A percentile compares a stretch with the other conserved stretches of the same genome.
Evolutionary conservation across 2,888 invertebrate species (phyloP).

Genomic region (Macrosoma leucophasiata): DNA sequence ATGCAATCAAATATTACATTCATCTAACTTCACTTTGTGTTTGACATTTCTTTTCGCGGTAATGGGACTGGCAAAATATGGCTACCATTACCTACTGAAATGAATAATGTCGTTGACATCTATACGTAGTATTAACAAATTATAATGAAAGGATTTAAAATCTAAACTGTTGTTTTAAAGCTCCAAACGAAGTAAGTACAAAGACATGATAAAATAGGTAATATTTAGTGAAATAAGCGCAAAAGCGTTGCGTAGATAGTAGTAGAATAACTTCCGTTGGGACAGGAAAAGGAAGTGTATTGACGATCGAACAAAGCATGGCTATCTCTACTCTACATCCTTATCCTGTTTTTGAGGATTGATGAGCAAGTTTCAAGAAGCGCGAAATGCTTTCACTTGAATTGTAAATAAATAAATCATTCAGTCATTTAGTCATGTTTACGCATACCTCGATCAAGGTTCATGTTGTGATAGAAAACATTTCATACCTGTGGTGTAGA

Average conservation of each 20-base stretch:
- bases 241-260: too few species aligned
- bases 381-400: too few species aligned
- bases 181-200: too few species aligned
- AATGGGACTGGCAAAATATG: conserved; percentile 27
- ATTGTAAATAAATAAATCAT: too few species aligned
- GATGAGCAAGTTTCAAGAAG: background rate
- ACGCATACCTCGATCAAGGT: too few species aligned
- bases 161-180: conserved; percentile 3
- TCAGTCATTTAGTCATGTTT: too few species aligned
- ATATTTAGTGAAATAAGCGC: too few species aligned
- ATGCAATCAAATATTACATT: too few species aligned
- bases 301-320: conserved; percentile 49
- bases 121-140: conserved; percentile 13
- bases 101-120: conserved; percentile 31
- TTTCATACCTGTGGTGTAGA: too few species aligned
- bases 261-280: conserved; percentile 34
- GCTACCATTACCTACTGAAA: conserved; percentile 8
- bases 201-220: too few species aligned
- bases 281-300: conserved; percentile 76
- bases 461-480: too few species aligned
- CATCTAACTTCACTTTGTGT: too few species aligned
- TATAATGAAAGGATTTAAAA: background rate
- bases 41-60: conserved; percentile 36
- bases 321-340: conserved; percentile 34
- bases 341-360: conserved; percentile 41